Percentiles rank a stretch among this genome's conserved stretches.
Evolutionary conservation across 2,113 vertebrate species (phyloP).

Genomic region (Notechis scutatus): DNA sequence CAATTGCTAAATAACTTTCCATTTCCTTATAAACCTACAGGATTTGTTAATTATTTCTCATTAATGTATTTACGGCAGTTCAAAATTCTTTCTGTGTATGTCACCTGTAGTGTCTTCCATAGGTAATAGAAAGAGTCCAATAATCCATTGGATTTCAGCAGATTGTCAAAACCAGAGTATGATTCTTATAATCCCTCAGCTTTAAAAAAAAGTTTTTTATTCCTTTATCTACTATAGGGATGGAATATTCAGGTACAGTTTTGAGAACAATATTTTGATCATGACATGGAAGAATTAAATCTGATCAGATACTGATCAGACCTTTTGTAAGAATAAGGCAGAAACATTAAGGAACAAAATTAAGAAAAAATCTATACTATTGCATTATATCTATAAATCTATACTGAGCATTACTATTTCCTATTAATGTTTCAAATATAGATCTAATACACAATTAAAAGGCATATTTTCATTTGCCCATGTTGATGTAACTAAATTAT

Average conservation of each 20-base stretch:
- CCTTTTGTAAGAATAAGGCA: constrained; percentile 51
- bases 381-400: too few species aligned
- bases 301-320: constrained; percentile 60
- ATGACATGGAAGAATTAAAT: not conserved
- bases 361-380: not conserved
- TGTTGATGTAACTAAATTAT: constrained; percentile 17
- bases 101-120: not conserved
- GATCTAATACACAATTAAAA: not conserved
- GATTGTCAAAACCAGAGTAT: not conserved
- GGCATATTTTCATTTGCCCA: constrained; percentile 20
- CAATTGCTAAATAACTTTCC: not conserved
- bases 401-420: not conserved
- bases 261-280: not conserved
- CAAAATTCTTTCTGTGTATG: not conserved
- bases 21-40: not conserved
- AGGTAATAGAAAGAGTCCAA: not conserved
- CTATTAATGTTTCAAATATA: not conserved
- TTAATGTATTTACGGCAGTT: constrained; percentile 25
- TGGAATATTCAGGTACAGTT: not conserved
- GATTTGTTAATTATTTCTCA: constrained; percentile 35
- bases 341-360: not conserved
- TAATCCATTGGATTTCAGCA: not conserved
- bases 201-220: not conserved
- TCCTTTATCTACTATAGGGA: not conserved
- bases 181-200: not conserved